A percentile compares a stretch with the other conserved stretches of the same genome.
These are phyloP conservation scores for Deroplatys truncata DNA, from an alignment of 2,888 invertebrate genomes.

Conservation along the genomic window DNA sequence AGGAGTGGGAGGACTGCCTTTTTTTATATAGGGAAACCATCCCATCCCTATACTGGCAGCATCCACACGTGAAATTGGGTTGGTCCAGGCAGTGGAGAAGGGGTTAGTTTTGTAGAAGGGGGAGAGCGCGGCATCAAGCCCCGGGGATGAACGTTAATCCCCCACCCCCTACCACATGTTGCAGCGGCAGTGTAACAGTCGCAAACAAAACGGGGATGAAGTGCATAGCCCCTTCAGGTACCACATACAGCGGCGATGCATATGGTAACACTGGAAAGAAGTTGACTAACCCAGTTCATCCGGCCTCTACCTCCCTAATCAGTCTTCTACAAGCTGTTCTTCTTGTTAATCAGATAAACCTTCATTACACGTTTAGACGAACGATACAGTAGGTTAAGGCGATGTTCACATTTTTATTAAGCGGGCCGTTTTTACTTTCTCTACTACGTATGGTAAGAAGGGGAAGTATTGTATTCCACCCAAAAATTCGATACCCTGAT, in stretches of 20 bases:
- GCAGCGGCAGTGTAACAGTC: background rate
- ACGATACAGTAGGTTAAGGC: no score
- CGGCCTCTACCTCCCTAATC: no score
- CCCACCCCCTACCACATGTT: slow-evolving; percentile 5
- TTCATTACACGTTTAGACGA: no score
- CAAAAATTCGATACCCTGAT: no score
- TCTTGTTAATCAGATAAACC: no score
- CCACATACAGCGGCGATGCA: background rate
- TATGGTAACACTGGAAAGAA: background rate
- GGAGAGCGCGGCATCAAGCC: background rate
- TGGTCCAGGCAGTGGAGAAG: slow-evolving; percentile 3
- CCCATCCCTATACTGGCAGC: background rate
- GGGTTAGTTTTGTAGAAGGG: no score
- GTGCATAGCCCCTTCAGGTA: background rate
- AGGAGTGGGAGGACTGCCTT: background rate
- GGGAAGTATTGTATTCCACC: no score
- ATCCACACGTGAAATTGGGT: slow-evolving; percentile 26
- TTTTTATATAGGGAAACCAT: background rate
- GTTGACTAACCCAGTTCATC: no score
- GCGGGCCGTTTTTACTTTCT: no score
- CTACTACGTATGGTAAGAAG: no score
- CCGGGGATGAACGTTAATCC: slow-evolving; percentile 7
- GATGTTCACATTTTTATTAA: no score
- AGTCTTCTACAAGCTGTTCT: no score
- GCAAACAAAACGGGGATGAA: background rate